Conservation (phyloP, 2,113 vertebrate species). For the Strix uralensis region DNA sequence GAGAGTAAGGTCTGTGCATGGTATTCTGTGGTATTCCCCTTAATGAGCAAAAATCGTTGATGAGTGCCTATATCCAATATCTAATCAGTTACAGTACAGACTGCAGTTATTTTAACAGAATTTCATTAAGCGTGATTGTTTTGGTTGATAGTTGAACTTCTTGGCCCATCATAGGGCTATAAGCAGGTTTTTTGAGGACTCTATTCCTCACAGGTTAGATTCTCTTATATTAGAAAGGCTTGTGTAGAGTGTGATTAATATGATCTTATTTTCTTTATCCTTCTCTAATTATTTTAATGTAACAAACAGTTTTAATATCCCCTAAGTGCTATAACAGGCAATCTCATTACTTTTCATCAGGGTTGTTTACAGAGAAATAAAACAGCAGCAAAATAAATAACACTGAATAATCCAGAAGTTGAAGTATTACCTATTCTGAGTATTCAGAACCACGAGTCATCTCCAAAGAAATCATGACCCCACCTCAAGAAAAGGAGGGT, state of each 20-base stretch:
- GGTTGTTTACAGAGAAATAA: conserved; percentile 26
- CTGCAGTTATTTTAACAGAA: background rate
- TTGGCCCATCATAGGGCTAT: background rate
- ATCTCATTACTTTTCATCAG: conserved; percentile 29
- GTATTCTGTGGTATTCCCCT: background rate
- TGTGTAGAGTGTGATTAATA: background rate
- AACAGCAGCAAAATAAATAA: background rate
- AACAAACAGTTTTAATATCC: conserved; percentile 14
- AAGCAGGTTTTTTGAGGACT: background rate
- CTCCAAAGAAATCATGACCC: background rate
- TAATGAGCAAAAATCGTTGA: background rate
- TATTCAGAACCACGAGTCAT: background rate
- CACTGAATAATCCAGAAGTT: background rate
- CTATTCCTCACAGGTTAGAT: background rate
- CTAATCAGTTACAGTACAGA: background rate
- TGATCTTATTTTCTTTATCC: background rate
- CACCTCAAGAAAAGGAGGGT: background rate
- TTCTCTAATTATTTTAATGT: conserved; percentile 36
- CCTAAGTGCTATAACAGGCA: background rate
- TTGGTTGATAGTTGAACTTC: background rate
- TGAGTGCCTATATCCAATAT: background rate
- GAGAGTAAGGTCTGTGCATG: background rate
- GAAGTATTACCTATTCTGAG: background rate
- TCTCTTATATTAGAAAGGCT: background rate
- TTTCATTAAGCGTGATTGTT: background rate